Base-by-base conservation (phyloP, 2,797 vertebrate species). In the Schizothorax lantsangensis region DNA sequence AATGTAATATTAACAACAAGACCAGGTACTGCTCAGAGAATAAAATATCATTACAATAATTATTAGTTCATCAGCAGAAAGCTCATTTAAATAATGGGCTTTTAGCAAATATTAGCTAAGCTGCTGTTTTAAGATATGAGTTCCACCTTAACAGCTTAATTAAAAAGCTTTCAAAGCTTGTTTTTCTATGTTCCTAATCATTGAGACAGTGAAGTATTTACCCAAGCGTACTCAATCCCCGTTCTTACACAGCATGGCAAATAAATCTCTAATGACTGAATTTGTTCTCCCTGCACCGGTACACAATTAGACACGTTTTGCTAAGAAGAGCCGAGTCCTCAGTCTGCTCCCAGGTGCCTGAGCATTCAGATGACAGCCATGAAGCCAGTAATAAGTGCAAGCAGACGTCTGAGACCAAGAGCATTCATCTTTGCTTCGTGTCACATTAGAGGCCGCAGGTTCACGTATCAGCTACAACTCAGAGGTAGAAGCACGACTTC, bases 151-250 rank as follows among this genome's bases (percentile, higher is more conserved):
- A 91, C 79, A 89, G 89, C 88, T 66, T 95, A 93, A 96, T 96
- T 95, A 95, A 95, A 96, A 95, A 95, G 95, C 95, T 96, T 95
- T 96, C 93, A 96, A 82, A 91, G 93, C 93, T 92, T 95, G 94
- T 95, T 95, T 94, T 92, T 91, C 93, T 92, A 90, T 92, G 89
- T 89, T 89, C 92, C 90, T 91, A 94, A 94, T 95, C 91, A 92
- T 68, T 1, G 83, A 93, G 89, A 93, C 88, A 93, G 89, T 92
- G 90, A 84, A 88, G 89, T 91, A 89, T 92, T 92, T 91, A 91
- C 91, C 91, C 85, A 88, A 91, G 85, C 87, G 88, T 87, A 92
- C 88, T 88, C 89, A 84, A 86, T 87, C 88, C 79, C 79, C 86
- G 59, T 77, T 79, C 83, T 87, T 62, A 89, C 36, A 71, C 87